Percentiles rank a stretch among this genome's conserved stretches.
These are phyloP conservation scores for Sturmia bella DNA, from an alignment of 2,888 invertebrate species.

Conservation along the genomic window DNA sequence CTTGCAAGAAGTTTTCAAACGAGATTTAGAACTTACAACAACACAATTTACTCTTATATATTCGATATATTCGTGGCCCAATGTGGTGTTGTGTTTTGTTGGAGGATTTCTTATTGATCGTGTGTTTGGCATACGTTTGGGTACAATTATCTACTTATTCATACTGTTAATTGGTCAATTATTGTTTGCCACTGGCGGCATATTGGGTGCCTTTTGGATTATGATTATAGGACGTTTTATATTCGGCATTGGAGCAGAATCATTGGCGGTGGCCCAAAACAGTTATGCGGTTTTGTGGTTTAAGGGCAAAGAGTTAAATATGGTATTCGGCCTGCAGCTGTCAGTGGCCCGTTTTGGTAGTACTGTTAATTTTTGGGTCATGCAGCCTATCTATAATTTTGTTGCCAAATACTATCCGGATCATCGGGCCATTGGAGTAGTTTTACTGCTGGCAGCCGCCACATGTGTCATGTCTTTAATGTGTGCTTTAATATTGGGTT, in stretches of 20 bases:
- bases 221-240: slow-evolving; percentile 97
- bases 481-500: slow-evolving; percentile 88
- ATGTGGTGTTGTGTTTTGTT: slow-evolving; percentile 96
- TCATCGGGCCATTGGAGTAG: slow-evolving; percentile 88
- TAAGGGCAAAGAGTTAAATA: slow-evolving; percentile 97
- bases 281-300: slow-evolving; percentile 99
- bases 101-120: slow-evolving; percentile 97
- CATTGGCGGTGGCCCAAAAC: slow-evolving; percentile 97
- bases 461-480: slow-evolving; percentile 93
- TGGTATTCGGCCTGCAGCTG: slow-evolving; percentile 98
- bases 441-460: slow-evolving; percentile 88
- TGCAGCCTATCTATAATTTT: slow-evolving; percentile 94
- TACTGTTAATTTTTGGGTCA: slow-evolving; percentile 95
- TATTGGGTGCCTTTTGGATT: slow-evolving; percentile 90
- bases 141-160: slow-evolving; percentile 94
- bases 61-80: slow-evolving; percentile 98
- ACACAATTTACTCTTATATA: slow-evolving; percentile 94
- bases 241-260: slow-evolving; percentile 98
- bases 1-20: slow-evolving; percentile 92
- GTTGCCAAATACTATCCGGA: slow-evolving; percentile 87
- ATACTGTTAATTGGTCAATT: slow-evolving; percentile 94
- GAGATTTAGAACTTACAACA: slow-evolving; percentile 90
- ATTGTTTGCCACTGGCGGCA: slow-evolving; percentile 92
- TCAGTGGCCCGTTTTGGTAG: slow-evolving; percentile 97
- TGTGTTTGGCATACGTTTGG: slow-evolving; percentile 95